A percentile compares a stretch with the other conserved stretches of the same genome.
phyloP scores from a whole-genome alignment of 2,888 invertebrate species.

The Dryadula phaetusa region DNA sequence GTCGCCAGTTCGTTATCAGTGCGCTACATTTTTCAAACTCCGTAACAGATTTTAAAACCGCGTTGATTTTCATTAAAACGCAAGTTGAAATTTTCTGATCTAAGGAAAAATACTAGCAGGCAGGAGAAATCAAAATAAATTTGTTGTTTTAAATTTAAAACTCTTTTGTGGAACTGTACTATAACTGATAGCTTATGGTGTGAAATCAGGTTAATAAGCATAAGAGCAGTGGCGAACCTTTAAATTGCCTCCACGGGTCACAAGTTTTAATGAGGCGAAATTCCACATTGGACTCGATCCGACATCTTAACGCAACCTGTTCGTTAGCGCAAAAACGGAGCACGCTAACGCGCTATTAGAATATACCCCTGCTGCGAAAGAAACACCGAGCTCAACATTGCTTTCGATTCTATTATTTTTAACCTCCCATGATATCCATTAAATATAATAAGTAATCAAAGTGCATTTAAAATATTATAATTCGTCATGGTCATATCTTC shows the following conservation, averaged over 20 bases:
- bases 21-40: too few relatives aligned
- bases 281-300: constrained; percentile 75
- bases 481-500: background rate
- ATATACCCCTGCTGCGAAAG: constrained; percentile 69
- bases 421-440: background rate
- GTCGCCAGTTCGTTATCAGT: too few relatives aligned
- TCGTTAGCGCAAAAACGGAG: constrained; percentile 83
- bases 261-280: constrained; percentile 85
- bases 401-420: background rate
- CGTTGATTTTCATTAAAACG: too few relatives aligned
- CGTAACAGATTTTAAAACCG: too few relatives aligned
- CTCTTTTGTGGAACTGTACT: background rate
- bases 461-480: too few relatives aligned
- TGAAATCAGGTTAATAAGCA: constrained; percentile 76
- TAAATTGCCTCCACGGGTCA: constrained; percentile 82
- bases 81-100: too few relatives aligned
- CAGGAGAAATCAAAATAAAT: too few relatives aligned
- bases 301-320: constrained; percentile 82
- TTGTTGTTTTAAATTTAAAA: background rate
- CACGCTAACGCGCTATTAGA: constrained; percentile 83
- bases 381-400: constrained; percentile 58
- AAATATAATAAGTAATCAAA: too few relatives aligned
- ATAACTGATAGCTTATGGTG: constrained; percentile 59
- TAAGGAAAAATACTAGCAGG: background rate
- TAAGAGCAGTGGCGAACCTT: constrained; percentile 66